These are phyloP conservation scores for Noctua janthina DNA, from an alignment of 2,888 invertebrate genomes.

Conservation along the genomic window DNA sequence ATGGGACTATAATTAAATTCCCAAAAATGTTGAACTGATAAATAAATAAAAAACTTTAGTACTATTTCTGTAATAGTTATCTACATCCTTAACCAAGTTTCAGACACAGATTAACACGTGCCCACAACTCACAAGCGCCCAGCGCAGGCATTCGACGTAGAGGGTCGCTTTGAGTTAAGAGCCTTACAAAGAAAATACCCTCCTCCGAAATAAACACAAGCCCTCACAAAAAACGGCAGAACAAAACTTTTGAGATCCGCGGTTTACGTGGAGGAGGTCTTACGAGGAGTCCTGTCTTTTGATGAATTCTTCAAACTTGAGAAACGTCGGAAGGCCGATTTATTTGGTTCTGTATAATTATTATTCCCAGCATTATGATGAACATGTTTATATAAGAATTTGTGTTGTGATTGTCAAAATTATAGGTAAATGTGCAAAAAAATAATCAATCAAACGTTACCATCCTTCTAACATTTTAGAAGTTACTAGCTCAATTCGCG, in stretches of 20 bases:
- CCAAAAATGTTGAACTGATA: neutral
- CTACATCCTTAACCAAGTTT: conserved; percentile 26
- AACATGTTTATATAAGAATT: neutral
- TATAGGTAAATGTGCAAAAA: neutral
- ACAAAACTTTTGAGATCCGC: conserved; percentile 60
- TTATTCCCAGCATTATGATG: neutral
- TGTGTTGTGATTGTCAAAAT: neutral
- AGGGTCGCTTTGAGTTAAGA: conserved; percentile 57
- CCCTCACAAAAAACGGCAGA: conserved; percentile 54
- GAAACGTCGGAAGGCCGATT: conserved; percentile 23
- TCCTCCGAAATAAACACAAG: conserved; percentile 60
- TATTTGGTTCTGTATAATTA: conserved; percentile 30
- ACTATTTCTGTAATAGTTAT: neutral
- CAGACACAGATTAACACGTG: conserved; percentile 46
- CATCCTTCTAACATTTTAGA: neutral
- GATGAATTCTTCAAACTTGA: conserved; percentile 57
- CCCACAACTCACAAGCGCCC: conserved; percentile 13
- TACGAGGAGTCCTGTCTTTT: conserved; percentile 48
- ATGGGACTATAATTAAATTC: neutral
- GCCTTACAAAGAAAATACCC: conserved; percentile 55
- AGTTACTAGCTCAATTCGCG: neutral
- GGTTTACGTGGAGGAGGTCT: conserved; percentile 57
- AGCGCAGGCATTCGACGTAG: conserved; percentile 45
- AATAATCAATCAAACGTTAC: neutral
- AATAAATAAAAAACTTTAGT: neutral